phyloP scores from a whole-genome alignment of 2,888 invertebrate genomes.

The Herminia tarsipennalis region DNA sequence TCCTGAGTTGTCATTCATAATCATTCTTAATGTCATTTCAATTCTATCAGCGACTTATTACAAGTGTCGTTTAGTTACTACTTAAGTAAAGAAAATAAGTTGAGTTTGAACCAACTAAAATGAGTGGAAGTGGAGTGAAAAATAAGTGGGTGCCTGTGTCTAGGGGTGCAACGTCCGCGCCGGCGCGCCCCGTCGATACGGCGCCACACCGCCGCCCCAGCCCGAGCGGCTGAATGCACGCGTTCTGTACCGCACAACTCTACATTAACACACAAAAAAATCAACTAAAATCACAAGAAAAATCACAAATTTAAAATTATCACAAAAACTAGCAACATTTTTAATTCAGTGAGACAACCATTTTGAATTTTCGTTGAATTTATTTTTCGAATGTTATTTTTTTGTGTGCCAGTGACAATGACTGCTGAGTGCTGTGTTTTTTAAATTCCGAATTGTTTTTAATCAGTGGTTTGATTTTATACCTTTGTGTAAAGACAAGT shows the following conservation, averaged over 20 bases:
- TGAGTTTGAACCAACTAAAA: too few species aligned
- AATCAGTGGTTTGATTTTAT: constrained; percentile 25
- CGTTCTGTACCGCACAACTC: constrained; percentile 41
- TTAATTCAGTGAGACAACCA: constrained; percentile 16
- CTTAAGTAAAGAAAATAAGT: too few species aligned
- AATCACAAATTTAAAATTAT: constrained; percentile 15
- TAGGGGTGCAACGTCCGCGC: constrained; percentile 72
- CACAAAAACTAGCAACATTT: constrained; percentile 29
- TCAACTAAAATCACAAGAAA: constrained; percentile 16
- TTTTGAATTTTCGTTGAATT: constrained; percentile 18
- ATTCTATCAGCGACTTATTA: too few species aligned
- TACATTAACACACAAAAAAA: constrained; percentile 36
- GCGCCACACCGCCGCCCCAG: constrained; percentile 56
- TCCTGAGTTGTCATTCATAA: too few species aligned
- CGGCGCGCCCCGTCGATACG: constrained; percentile 62
- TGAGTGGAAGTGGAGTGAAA: too few species aligned
- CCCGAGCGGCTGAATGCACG: constrained; percentile 63
- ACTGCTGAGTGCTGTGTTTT: constrained; percentile 57
- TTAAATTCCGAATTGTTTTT: constrained; percentile 32
- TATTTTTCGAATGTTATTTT: constrained; percentile 21
- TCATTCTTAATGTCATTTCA: too few species aligned
- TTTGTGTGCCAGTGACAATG: constrained; percentile 51
- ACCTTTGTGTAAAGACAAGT: constrained; percentile 9
- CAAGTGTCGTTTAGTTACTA: too few species aligned
- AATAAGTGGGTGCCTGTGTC: constrained; percentile 53